Evolutionary conservation across 2,797 vertebrate genomes (phyloP), one percentile per base, ranked within the genome.

Genomic region (Taenioides sp.): DNA sequence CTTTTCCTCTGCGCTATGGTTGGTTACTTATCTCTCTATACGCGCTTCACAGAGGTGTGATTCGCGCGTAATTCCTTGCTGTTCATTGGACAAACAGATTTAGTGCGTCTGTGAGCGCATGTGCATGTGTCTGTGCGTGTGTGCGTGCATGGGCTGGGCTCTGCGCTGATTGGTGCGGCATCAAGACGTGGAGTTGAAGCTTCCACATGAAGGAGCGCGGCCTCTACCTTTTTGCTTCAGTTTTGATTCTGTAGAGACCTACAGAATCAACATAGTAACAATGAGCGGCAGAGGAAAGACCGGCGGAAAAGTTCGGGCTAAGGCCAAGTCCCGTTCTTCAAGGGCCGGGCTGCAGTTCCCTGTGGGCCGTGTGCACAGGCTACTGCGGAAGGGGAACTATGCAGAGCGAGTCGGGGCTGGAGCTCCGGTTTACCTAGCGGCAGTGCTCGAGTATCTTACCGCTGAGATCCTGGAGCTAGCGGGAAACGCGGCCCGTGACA

Each of bases 381-480:
- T 93, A 60, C 81, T 94, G 37, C 86, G 93, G 17, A 91, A 92
- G 7, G 93, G 92, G 0, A 88, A 87, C 74, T 93, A 92, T 59
- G 90, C 92, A 10, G 86, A 92, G 78, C 85, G 91, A 0, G 92
- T 93, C 0, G 90, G 91, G 0, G 90, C 92, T 1, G 90, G 87
- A 4, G 93, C 92, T 0, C 85, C 92, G 0, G 92, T 93, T 0
- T 93, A 92, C 55, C 73, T 94, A 81, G 92, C 92, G 0, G 92
- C 93, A 0, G 92, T 94, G 71, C 87, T 94, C 12, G 93, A 94
- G 72, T 94, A 94, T 77, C 85, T 93, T 69, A 91, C 92, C 0
- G 91, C 93, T 0, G 93, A 93, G 77, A 90, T 93, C 60, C 74
- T 93, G 76, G 92, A 93, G 89, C 86, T 93, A 77, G 92, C 93